Conservation (phyloP, 2,797 vertebrate species). For the Enteromius paludinosus region DNA sequence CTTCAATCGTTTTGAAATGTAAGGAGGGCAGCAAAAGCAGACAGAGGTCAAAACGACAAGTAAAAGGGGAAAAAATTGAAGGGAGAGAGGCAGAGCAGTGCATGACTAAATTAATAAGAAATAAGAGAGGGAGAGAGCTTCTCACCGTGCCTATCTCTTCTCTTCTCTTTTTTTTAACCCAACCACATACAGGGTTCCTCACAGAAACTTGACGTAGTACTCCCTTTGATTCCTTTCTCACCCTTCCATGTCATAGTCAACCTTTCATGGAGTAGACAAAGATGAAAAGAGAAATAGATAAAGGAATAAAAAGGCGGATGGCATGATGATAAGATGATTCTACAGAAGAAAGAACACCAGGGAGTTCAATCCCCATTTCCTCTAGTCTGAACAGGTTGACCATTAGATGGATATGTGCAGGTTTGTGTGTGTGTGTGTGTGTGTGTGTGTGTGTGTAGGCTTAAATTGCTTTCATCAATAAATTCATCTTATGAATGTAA, state of each 20-base stretch:
- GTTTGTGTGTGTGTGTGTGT: too few relatives aligned
- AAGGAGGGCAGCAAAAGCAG: constrained; percentile 26
- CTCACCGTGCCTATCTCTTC: not conserved
- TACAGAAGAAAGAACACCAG: constrained; percentile 20
- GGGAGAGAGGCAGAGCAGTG: not conserved
- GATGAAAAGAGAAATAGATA: constrained; percentile 44
- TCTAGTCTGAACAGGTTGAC: not conserved
- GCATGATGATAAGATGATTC: constrained; percentile 14
- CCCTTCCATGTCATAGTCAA: constrained; percentile 31
- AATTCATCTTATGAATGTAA: not conserved
- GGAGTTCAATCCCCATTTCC: constrained; percentile 4
- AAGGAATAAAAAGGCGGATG: constrained; percentile 32
- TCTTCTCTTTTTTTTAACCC: constrained; percentile 1
- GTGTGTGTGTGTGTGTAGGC: not conserved
- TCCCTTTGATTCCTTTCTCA: constrained; percentile 37
- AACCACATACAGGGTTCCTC: constrained; percentile 2
- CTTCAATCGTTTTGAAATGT: constrained; percentile 51
- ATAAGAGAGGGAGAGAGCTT: not conserved
- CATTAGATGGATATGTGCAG: not conserved
- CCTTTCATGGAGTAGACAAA: constrained; percentile 18
- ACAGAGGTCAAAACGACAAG: constrained; percentile 41
- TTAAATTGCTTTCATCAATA: not conserved
- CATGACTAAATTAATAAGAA: constrained; percentile 48
- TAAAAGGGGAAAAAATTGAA: constrained; percentile 39
- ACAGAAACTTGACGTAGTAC: constrained; percentile 16